A percentile compares a stretch with the other conserved stretches of the same genome.
Evolutionary conservation across 2,888 invertebrate species (phyloP).

Genomic region (Microctonus brassicae): DNA sequence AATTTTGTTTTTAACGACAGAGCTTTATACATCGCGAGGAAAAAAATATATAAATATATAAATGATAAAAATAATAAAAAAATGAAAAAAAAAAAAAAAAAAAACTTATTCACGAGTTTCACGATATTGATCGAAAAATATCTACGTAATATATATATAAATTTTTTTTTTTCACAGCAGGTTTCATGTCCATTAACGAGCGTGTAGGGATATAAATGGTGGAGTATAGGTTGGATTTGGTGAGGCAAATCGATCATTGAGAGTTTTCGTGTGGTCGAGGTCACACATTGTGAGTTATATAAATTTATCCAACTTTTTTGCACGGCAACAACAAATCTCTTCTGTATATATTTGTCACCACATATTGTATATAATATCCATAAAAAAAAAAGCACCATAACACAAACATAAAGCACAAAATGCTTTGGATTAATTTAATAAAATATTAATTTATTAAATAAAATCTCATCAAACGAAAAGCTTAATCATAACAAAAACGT

Average conservation of each 20-base stretch:
- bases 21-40: not conserved
- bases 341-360: not conserved
- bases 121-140: not conserved
- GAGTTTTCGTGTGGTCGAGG: slow-evolving; percentile 11
- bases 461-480: too few relatives aligned
- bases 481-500: too few relatives aligned
- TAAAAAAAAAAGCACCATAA: too few relatives aligned
- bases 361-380: not conserved
- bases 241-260: slow-evolving; percentile 9
- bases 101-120: not conserved
- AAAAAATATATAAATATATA: not conserved
- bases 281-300: slow-evolving; percentile 11
- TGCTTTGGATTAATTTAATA: too few relatives aligned
- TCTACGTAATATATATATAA: too few relatives aligned
- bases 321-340: not conserved
- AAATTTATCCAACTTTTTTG: slow-evolving; percentile 9
- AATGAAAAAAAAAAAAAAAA: not conserved
- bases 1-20: not conserved
- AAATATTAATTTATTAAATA: too few relatives aligned
- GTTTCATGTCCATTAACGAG: slow-evolving; percentile 9
- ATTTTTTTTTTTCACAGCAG: not conserved
- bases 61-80: not conserved
- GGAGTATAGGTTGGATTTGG: slow-evolving; percentile 1
- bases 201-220: not conserved
- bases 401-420: too few relatives aligned